phyloP scores from a whole-genome alignment of 2,113 vertebrate genomes.

The Leptobrachium leishanense region DNA sequence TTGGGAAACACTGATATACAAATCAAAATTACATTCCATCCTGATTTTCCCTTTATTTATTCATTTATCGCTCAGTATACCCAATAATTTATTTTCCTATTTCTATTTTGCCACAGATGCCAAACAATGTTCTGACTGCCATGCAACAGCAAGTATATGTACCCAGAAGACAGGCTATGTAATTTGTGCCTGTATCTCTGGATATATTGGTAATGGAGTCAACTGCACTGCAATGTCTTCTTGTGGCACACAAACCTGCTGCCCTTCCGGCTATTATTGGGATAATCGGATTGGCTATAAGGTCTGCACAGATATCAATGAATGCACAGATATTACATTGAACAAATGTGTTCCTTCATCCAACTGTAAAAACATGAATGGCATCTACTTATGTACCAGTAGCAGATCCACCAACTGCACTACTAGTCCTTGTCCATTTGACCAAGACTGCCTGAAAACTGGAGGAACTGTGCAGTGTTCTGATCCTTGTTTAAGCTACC shows the following conservation, averaged over 20 bases:
- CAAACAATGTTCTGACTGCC: background rate
- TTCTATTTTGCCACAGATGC: constrained; percentile 19
- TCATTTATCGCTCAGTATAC: background rate
- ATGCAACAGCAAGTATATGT: constrained; percentile 12
- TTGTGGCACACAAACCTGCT: constrained; percentile 20
- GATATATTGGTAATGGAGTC: constrained; percentile 26
- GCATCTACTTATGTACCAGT: constrained; percentile 15
- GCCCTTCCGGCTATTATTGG: constrained; percentile 26
- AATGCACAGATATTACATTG: constrained; percentile 14
- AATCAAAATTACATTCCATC: too few species aligned
- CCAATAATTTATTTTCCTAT: background rate
- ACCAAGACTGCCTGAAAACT: constrained; percentile 23
- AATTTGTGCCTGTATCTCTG: constrained; percentile 19
- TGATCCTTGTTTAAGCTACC: constrained; percentile 26
- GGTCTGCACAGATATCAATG: constrained; percentile 31
- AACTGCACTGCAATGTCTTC: constrained; percentile 25
- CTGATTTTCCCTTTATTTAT: background rate
- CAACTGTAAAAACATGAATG: constrained; percentile 20
- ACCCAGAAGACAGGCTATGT: constrained; percentile 18
- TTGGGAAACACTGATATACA: too few species aligned
- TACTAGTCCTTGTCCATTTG: background rate
- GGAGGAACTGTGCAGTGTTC: background rate
- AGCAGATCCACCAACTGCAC: background rate
- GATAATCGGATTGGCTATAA: constrained; percentile 18
- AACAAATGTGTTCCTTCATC: constrained; percentile 25